A percentile compares a stretch with the other conserved stretches of the same genome.
Evolutionary conservation across 53 echinoderm and acorn worm species (phyloP).

Genomic region (Crossaster papposus): DNA sequence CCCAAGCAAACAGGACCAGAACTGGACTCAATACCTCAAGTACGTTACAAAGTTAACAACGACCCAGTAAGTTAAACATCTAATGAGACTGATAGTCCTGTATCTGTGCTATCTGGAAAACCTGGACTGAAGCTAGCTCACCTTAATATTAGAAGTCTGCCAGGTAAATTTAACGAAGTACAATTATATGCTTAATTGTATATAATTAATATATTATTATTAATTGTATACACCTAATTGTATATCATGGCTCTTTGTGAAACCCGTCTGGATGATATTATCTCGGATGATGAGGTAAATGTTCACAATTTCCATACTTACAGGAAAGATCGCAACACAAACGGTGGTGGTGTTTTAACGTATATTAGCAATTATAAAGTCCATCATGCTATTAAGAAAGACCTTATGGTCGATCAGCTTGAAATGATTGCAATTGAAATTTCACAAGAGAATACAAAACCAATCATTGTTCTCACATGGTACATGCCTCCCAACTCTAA

Average conservation of each 20-base stretch:
- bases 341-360: background rate
- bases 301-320: background rate
- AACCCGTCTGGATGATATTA: constrained; percentile 12
- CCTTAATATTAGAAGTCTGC: background rate
- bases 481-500: constrained; percentile 8
- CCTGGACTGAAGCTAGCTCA: background rate
- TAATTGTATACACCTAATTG: background rate
- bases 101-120: background rate
- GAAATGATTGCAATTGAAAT: constrained; percentile 13
- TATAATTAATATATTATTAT: too few species aligned
- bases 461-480: background rate
- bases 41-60: too few species aligned
- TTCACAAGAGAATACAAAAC: background rate
- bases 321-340: constrained; percentile 17
- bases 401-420: constrained; percentile 1
- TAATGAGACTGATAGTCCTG: background rate
- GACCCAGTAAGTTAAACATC: background rate
- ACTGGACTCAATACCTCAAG: too few species aligned
- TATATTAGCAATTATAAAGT: background rate
- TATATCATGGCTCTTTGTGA: constrained; percentile 3
- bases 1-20: too few species aligned
- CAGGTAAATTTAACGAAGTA: background rate
- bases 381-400: background rate
- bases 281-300: background rate
- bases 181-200: too few species aligned